Evolutionary conservation across 2,888 invertebrate genomes (phyloP).

Genomic region (Calameuta idolon): DNA sequence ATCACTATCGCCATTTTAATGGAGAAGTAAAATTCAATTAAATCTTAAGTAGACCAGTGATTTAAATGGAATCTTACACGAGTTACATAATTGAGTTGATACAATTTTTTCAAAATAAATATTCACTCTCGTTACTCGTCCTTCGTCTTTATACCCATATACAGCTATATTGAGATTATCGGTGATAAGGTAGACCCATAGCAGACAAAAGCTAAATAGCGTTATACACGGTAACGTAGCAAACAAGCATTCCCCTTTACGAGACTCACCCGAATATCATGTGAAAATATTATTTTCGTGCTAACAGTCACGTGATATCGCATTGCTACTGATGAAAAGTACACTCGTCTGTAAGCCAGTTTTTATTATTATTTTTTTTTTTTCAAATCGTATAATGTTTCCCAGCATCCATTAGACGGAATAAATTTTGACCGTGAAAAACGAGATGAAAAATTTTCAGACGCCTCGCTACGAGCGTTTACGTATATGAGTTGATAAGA

Average conservation of each 20-base stretch:
- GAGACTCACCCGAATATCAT: conserved; percentile 37
- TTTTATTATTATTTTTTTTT: not conserved
- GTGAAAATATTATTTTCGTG: conserved; percentile 44
- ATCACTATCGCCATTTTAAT: not conserved
- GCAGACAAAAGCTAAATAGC: too few species aligned
- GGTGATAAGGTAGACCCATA: too few species aligned
- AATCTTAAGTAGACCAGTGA: not conserved
- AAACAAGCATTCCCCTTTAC: not conserved
- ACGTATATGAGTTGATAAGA: not conserved
- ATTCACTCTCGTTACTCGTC: not conserved
- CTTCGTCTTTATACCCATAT: too few species aligned
- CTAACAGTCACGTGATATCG: conserved; percentile 33
- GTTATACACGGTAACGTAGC: not conserved
- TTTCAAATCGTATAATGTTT: not conserved
- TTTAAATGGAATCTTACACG: not conserved
- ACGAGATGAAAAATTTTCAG: conserved; percentile 1
- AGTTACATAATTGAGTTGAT: not conserved
- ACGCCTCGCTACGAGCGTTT: not conserved
- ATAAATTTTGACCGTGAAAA: conserved; percentile 28
- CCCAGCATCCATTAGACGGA: not conserved
- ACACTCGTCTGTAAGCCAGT: not conserved
- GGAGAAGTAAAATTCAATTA: not conserved
- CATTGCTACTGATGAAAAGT: conserved; percentile 24
- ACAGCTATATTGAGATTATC: too few species aligned
- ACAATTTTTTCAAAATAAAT: not conserved